Evolutionary conservation across 2,797 vertebrate genomes (phyloP), one percentile per base, ranked within the genome.

Genomic region (Diplodus puntazzo): DNA sequence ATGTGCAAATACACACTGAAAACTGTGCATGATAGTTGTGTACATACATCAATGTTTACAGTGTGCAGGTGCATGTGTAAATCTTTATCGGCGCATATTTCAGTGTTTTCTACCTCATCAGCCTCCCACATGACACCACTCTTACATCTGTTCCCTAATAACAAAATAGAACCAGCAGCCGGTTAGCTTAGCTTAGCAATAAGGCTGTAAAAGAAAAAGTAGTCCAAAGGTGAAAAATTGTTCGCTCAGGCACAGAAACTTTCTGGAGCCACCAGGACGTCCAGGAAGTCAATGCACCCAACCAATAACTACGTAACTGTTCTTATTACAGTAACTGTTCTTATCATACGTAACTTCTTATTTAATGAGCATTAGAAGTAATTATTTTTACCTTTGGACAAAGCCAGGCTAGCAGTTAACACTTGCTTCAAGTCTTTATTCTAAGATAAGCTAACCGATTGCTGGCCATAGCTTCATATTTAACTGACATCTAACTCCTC

Each of bases 151-250:
- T n/a, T 6, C 52, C 7, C 68, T 25, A 34, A 45, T 46, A 42
- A 72, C 5, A 68, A 60, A n/a, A 11, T 39, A 48, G 1, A 70
- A 34, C 17, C 13, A 45, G 49, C 55, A 61, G 46, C 65, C 5
- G 9, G 8, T 75, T 77, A 46, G 54, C 23, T 77, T 75, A 53
- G 54, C 13, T 54, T 57, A 42, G 55, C 61, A 57, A 52, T 10
- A 63, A 58, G 45, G 65, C 18, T 55, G 39, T 12, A 65, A 59
- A 5, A 5, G 14, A 27, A 39, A 14, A 48, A 53, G 43, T 48
- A 55, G 54, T 16, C 43, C 4, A 45, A 45, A 16, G 43, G 43
- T 45, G 12, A 14, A 45, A 45, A 45, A 5, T 45, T 57, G 27
- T 6, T 45, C 21, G 27, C 7, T 11, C 7, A 2, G 11, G n/a